A percentile compares a stretch with the other conserved stretches of the same genome.
Evolutionary conservation across 2,113 vertebrate genomes (phyloP).

Genomic region (Cochlearius cochlearius): DNA sequence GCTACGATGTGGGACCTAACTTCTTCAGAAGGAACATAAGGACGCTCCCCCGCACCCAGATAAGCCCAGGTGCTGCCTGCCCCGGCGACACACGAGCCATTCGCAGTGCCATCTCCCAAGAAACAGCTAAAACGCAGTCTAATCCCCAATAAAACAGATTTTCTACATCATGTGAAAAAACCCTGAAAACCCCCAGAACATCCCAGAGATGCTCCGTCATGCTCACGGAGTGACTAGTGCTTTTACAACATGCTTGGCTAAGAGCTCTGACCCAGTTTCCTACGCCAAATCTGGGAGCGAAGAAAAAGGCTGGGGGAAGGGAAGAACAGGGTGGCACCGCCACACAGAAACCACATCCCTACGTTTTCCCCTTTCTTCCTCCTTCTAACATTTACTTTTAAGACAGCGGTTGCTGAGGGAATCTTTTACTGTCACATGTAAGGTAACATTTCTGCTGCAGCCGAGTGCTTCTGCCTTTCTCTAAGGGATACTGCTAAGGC

Average conservation of each 20-base stretch:
- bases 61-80: not conserved
- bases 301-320: not conserved
- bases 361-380: not conserved
- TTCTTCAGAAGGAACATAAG: not conserved
- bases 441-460: not conserved
- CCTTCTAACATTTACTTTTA: not conserved
- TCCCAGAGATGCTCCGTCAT: not conserved
- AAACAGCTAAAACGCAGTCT: not conserved
- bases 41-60: not conserved
- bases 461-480: not conserved
- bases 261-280: not conserved
- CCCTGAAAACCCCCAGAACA: accelerated
- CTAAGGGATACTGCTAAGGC: not conserved
- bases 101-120: not conserved
- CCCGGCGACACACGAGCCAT: not conserved
- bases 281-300: not conserved
- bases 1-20: not conserved
- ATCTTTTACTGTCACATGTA: not conserved
- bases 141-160: not conserved
- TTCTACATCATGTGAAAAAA: not conserved
- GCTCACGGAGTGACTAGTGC: not conserved
- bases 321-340: not conserved
- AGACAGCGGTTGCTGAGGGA: not conserved
- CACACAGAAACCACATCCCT: not conserved
- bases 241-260: not conserved